Percentiles rank a stretch among this genome's conserved stretches.
Conservation (phyloP, 2,113 vertebrate genomes). For the Tretioscincus oriximinensis region DNA sequence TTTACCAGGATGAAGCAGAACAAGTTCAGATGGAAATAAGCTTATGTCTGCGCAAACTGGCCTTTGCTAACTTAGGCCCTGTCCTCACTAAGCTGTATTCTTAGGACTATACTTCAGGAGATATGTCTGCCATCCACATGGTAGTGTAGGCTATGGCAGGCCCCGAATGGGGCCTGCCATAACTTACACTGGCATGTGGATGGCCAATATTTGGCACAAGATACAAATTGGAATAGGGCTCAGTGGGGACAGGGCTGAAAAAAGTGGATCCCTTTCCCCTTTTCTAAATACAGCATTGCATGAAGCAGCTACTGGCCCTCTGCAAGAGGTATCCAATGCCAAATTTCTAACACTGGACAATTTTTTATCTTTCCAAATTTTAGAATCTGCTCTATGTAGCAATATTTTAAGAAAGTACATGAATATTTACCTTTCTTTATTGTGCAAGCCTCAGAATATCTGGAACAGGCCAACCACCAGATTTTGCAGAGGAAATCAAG, state of each 20-base stretch:
- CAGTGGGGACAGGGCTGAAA: too few relatives aligned
- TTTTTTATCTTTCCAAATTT: background rate
- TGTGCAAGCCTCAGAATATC: slow-evolving; percentile 3
- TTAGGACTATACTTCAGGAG: too few relatives aligned
- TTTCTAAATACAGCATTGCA: background rate
- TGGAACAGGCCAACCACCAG: background rate
- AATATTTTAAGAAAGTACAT: background rate
- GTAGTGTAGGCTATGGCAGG: too few relatives aligned
- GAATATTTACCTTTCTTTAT: slow-evolving; percentile 28
- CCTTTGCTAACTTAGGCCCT: background rate
- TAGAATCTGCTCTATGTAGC: slow-evolving; percentile 11
- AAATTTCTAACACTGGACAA: slow-evolving; percentile 4
- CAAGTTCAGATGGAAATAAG: background rate
- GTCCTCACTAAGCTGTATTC: too few relatives aligned
- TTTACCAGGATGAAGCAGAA: background rate
- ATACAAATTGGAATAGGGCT: too few relatives aligned
- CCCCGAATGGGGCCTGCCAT: too few relatives aligned
- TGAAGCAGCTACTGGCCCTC: background rate
- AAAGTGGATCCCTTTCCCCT: background rate
- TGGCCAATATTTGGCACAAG: too few relatives aligned
- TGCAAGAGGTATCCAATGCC: background rate
- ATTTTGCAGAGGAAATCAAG: background rate
- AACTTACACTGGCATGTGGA: too few relatives aligned
- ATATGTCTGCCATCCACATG: too few relatives aligned
- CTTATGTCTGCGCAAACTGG: background rate